These are phyloP conservation scores for Micronycteris hirsuta DNA, from an alignment of 2,113 vertebrate species.

Conservation along the genomic window DNA sequence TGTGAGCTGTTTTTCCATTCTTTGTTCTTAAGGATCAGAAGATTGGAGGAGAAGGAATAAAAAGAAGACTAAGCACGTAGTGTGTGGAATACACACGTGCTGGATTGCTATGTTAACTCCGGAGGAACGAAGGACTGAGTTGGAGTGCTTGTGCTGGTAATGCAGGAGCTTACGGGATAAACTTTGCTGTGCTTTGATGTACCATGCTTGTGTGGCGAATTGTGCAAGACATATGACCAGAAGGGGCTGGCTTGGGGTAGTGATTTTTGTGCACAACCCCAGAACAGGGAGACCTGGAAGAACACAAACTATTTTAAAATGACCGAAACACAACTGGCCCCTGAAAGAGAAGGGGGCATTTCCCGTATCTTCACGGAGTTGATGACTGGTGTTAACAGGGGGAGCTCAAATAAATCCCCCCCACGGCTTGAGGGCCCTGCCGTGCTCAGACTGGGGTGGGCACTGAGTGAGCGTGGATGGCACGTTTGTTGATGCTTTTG, in stretches of 20 bases:
- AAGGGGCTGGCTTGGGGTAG: neutral
- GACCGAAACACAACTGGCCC: accelerated
- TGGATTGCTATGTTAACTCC: neutral
- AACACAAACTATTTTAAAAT: neutral
- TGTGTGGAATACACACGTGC: neutral
- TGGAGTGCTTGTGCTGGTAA: neutral
- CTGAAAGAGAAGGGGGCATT: neutral
- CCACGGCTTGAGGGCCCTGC: neutral
- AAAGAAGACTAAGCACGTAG: neutral
- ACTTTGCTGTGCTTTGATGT: neutral
- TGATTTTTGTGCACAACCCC: neutral
- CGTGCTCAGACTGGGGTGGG: accelerated
- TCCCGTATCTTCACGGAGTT: neutral
- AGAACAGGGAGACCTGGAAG: neutral
- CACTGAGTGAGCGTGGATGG: accelerated
- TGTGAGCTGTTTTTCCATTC: neutral
- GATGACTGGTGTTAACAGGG: too few relatives aligned
- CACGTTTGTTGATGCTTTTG: neutral
- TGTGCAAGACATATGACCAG: neutral
- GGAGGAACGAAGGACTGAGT: neutral
- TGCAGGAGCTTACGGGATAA: neutral
- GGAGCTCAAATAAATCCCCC: too few relatives aligned
- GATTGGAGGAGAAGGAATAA: neutral
- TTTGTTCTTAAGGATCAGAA: neutral
- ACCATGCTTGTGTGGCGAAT: neutral